Conservation (phyloP, 2,888 invertebrate species). For the Julus scandinavius region DNA sequence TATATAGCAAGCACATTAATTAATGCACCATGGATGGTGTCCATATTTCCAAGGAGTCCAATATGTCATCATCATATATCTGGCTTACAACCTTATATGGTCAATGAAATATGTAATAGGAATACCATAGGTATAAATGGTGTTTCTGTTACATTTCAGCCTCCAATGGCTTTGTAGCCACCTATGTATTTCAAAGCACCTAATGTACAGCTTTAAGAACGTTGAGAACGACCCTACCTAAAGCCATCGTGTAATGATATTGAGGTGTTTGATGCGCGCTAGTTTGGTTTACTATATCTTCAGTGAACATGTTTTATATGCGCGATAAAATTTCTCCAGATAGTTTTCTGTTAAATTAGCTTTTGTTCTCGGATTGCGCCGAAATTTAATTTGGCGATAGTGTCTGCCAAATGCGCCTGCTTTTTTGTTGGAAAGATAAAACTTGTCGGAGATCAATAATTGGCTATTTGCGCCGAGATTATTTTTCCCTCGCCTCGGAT, state of each 20-base stretch:
- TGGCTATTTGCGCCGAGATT: slow-evolving; percentile 10
- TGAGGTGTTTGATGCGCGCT: background rate
- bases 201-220: too few species aligned
- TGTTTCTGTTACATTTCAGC: too few species aligned
- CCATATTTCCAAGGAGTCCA: too few species aligned
- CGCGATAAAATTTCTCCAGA: slow-evolving; percentile 20
- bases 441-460: slow-evolving; percentile 16
- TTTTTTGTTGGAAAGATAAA: slow-evolving; percentile 16
- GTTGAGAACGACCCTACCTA: background rate
- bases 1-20: too few species aligned
- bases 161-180: background rate
- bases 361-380: background rate
- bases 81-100: too few species aligned
- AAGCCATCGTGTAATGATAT: background rate
- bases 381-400: slow-evolving; percentile 18
- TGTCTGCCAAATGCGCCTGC: background rate
- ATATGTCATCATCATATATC: too few species aligned
- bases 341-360: slow-evolving; percentile 26
- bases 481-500: slow-evolving; percentile 33
- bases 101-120: too few species aligned
- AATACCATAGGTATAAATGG: too few species aligned
- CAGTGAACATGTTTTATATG: background rate
- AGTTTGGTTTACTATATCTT: background rate
- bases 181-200: too few species aligned
- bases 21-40: too few species aligned